Evolutionary conservation across 2,797 vertebrate species (phyloP).

Genomic region (Falco rusticolus): DNA sequence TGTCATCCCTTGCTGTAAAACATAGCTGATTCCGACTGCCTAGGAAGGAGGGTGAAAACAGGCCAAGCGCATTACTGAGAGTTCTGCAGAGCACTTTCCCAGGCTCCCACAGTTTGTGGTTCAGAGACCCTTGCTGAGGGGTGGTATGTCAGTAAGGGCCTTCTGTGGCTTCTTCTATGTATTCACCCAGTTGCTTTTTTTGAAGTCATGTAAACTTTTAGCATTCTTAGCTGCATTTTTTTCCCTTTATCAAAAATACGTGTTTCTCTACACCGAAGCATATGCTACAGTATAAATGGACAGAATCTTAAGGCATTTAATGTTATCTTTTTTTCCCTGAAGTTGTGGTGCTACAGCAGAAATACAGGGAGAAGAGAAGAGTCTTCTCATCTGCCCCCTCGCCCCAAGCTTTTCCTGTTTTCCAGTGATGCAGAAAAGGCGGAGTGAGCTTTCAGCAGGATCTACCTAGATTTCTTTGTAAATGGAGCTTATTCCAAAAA

Average conservation of each 20-base stretch:
- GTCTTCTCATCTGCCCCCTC: neutral
- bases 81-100: neutral
- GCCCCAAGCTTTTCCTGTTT: neutral
- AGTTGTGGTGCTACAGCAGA: neutral
- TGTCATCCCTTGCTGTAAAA: neutral
- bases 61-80: accelerated
- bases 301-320: neutral
- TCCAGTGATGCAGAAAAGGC: neutral
- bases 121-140: neutral
- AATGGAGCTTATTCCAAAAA: neutral
- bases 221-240: neutral
- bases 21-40: neutral
- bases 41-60: neutral
- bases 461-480: neutral
- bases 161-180: neutral
- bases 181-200: neutral
- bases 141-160: neutral
- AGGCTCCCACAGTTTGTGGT: accelerated
- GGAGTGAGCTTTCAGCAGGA: neutral
- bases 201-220: neutral
- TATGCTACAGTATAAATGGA: accelerated
- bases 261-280: neutral
- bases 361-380: neutral
- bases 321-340: neutral
- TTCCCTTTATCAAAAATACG: accelerated